Evolutionary conservation across 2,113 vertebrate genomes (phyloP), one percentile per base, ranked within the genome.

Genomic region (Apodemus speciosus): DNA sequence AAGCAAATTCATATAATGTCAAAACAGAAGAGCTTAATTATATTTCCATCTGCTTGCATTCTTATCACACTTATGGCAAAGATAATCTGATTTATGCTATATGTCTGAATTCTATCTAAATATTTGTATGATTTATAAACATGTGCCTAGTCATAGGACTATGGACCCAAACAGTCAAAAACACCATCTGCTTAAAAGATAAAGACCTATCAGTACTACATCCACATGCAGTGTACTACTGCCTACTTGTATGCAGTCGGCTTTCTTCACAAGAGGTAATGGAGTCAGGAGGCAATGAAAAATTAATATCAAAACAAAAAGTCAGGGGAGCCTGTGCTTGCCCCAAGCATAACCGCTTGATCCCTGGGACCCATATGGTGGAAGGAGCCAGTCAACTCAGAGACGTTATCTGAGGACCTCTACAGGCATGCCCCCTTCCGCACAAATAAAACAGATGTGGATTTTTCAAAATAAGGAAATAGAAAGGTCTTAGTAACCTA

Each of bases 51-150:
- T 80, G 23, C 77, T 66, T 76, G 77, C 60, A 95, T 88, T 91
- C 58, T 51, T 43, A 83, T 38, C 62, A 75, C 69, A 51, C 30
- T 46, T 66, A 93, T 85, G 43, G 68, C 9, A 88, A 93, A 88
- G 32, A 93, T n/a, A 83, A 11, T 40, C 51, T 38, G 49, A 94
- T 49, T 91, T 91, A 93, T 27, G 4, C 79, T 71, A 27, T 49
- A 66, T 85, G 9, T 38, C 23, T 94, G 83, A n/a, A 64, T 88
- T 89, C 58, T 58, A 75, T 49, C 60, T 85, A 94, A 94, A 66
- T 83, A 88, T 91, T 73, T 83, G 23, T 60, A 72, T 86, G 32
- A 68, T 43, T 91, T 90, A 43, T 53, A 56, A 85, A 84, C 60
- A 77, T 51, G 51, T 20, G 21, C 35, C 77, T 71, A 85, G 49